Base-by-base conservation (phyloP, 2,797 vertebrate species). In the Philypnodon macrostomus region DNA sequence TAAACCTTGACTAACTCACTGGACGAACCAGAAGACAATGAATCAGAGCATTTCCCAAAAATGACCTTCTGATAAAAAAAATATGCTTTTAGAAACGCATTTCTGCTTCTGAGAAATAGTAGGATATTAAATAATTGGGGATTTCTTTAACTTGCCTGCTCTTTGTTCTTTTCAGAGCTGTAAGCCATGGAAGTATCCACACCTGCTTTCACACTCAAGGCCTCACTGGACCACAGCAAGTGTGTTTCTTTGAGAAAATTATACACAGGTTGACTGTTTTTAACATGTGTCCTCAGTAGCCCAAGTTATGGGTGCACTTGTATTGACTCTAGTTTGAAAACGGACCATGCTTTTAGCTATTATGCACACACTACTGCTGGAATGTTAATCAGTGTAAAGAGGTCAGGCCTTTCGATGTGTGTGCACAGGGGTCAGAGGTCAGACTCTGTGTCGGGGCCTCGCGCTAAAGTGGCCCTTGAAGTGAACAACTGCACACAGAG, bases 371-470 rank as follows among this genome's bases (percentile, higher is more conserved):
- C 47, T 40, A 10, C 64, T 47, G 8, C 17, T 67, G 82, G 85
- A 85, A 85, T 87, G 77, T 85, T 85, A 85, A 87, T 84, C 71
- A 74, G 70, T 38, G 36, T 61, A 74, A 70, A 77, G 80, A 81
- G 81, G 85, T 85, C 77, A 75, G 50, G 26, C 60, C 69, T 72
- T 74, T 72, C 55, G 31, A n/a, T n/a, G 42, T 31, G 34, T 75
- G 58, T 47, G 42, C 15, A 51, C 35, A 11, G 40, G 64, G 77
- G 80, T 83, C 73, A 81, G 77, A 80, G 80, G 80, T 85, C 64
- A 34, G 51, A 46, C 38, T 33, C 53, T 63, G 66, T 69, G 56
- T 58, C 63, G 55, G 70, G 65, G 60, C 19, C 64, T 61, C 7
- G 19, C 48, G 74, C 67, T 67, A 56, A 64, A 57, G 63, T 59